phyloP scores from a whole-genome alignment of 1,140 invertebrate genomes.

The Battus philenor region DNA sequence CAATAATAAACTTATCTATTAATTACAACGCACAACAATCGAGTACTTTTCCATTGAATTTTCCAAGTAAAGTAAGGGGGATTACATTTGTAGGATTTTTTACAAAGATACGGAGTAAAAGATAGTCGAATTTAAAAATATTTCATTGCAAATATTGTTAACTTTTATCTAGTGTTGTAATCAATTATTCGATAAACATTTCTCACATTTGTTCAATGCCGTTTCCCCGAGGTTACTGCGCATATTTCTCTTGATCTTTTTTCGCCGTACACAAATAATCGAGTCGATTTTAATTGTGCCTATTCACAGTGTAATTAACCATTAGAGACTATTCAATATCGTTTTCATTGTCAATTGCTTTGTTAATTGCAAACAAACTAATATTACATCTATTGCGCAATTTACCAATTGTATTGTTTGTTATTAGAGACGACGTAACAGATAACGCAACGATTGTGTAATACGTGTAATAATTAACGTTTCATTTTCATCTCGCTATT shows the following conservation, averaged over 20 bases:
- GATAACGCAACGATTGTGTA: slow-evolving; percentile 2
- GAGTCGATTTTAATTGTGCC: slow-evolving; percentile 37
- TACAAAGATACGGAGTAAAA: too few species aligned
- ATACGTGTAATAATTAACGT: background rate
- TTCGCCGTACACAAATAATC: slow-evolving; percentile 37
- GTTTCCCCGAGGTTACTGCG: slow-evolving; percentile 18
- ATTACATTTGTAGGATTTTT: too few species aligned
- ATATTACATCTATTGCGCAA: slow-evolving; percentile 2
- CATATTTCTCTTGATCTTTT: slow-evolving; percentile 30
- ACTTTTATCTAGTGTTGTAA: slow-evolving; percentile 2
- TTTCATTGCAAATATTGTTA: background rate
- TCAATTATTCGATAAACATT: slow-evolving; percentile 20
- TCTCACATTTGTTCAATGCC: slow-evolving; percentile 16
- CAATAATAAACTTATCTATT: too few species aligned
- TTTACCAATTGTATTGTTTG: slow-evolving; percentile 6
- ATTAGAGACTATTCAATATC: slow-evolving; percentile 2
- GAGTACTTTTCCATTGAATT: too few species aligned
- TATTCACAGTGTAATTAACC: slow-evolving; percentile 19
- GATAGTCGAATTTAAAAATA: too few species aligned
- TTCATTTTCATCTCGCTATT: background rate
- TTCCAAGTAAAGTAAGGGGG: too few species aligned
- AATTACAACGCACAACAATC: too few species aligned
- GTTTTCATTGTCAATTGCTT: background rate
- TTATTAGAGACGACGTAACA: too few species aligned
- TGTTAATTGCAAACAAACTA: slow-evolving; percentile 2